Base-by-base conservation (phyloP, 2,888 invertebrate species). In the Hecatera dysodea region DNA sequence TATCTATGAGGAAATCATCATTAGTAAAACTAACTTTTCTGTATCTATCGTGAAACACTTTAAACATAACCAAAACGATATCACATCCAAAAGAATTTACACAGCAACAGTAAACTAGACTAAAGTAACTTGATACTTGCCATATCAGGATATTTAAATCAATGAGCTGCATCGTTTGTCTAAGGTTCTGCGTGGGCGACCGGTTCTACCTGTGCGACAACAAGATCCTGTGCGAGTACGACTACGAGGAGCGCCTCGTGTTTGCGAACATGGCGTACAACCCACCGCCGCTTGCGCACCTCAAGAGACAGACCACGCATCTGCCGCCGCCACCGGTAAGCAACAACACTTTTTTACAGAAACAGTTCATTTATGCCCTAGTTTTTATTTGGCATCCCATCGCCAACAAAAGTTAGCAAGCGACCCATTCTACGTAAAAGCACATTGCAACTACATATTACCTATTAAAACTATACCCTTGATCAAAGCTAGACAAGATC, bases 121-220 rank as follows among this genome's bases (percentile, higher is more conserved):
- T 61, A 42, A 80, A 57, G 71, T 65, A 72, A 80, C 62, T 76
- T 76, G 81, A 80, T 79, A 76, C 77, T 79, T 80, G 77, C 67
- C 46, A 67, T 79, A 80, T 80, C 79, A 59, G 81, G 36, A 81
- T 44, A 80, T 76, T 81, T 81, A 81, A 79, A 79, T 77, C 68
- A 79, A 79, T 80, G 42, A 66, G 52, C 22, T 77, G 78, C 68
- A 69, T 78, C 78, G 73, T 78, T 84, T 84, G 82, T 83, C 72
- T 52, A 97, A 99, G 99, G 96, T 99, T 99, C 96, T 99, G 99
- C 95, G 99, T 99, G 55, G 99, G 99, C 44, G 99, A 99, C 94
- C 97, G 99, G 81, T 99, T 99, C 95, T 99, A 99, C 95, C 96
- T 99, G 87, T 99, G 99, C 95, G 99, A 99, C 95, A 99, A 99